Conservation (phyloP, 2,113 vertebrate species). For the Gobius niger region DNA sequence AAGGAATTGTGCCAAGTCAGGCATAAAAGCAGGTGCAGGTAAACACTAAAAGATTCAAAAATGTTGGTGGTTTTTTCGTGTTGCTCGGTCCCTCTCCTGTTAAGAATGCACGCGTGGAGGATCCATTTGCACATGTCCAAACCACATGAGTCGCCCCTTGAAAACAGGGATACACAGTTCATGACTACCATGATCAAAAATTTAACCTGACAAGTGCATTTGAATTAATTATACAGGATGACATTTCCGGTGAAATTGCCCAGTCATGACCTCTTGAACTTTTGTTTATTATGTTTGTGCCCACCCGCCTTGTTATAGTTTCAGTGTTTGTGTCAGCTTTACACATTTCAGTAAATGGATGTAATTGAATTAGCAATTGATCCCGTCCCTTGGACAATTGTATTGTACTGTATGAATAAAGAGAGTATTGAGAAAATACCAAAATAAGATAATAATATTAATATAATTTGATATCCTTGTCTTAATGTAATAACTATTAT, state of each 20-base stretch:
- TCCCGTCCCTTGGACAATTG: no score
- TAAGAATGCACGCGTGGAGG: neutral
- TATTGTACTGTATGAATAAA: no score
- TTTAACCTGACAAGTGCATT: neutral
- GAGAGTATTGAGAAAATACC: no score
- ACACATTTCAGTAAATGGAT: no score
- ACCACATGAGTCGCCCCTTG: neutral
- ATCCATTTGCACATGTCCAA: neutral
- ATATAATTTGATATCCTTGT: no score
- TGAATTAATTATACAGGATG: neutral
- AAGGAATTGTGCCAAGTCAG: slow-evolving; percentile 10
- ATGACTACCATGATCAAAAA: neutral
- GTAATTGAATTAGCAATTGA: no score
- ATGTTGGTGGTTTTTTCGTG: slow-evolving; percentile 5
- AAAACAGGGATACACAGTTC: neutral
- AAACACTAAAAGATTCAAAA: neutral
- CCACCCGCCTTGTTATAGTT: no score
- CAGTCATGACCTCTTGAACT: neutral
- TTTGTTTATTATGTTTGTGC: no score
- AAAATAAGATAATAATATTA: no score
- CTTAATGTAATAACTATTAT: no score
- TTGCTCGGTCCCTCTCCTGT: neutral
- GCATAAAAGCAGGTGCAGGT: neutral
- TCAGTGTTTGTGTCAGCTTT: no score
- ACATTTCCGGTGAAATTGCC: neutral